Base-by-base conservation (phyloP, 2,888 invertebrate genomes). In the Euzophera pinguis region DNA sequence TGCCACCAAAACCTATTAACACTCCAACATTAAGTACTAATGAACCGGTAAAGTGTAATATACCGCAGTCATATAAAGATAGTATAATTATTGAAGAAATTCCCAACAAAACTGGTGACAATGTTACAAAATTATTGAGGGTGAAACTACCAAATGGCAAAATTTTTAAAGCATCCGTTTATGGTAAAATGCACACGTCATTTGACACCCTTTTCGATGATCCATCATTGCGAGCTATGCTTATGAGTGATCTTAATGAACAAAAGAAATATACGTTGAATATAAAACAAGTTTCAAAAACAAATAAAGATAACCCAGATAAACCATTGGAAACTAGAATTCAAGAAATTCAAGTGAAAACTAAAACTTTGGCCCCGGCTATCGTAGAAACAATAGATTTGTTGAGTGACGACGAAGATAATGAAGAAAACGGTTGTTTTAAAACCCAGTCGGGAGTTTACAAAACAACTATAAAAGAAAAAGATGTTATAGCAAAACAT, bases 381-480 rank as follows among this genome's bases (percentile, higher is more conserved):
- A n/a, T 34, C 12, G 7, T 75, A 38, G 86, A 87, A 56, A 83
- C 81, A 32, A 81, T 90, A 37, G 69, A 82, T 65, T 73, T 90
- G 53, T 65, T 88, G 7, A 89, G 87, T 57, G 89, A 89, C 41
- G 88, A 89, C 5, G 89, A 89, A 56, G 79, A 81, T 9, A 71
- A 69, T 6, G 52, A 43, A 10, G 35, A 55, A 14, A 47, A 35
- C 6, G 56, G 60, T 37, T 57, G 27, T 52, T 76, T 78, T 50
- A 62, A 63, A 47, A 87, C 86, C 1, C 77, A 86, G 63, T 82
- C 69, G 63, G 87, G 85, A n/a, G 70, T 65, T 37, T 81, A 66
- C 62, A 70, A 67, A 47, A 58, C 79, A 12, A 57, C 60, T 37
- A 39, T 53, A 1, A 62, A 77, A 16, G 59, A 75, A 29, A 59